A percentile compares a stretch with the other conserved stretches of the same genome.
phyloP scores from a whole-genome alignment of 2,113 vertebrate species.

The Platysteira castanea region DNA sequence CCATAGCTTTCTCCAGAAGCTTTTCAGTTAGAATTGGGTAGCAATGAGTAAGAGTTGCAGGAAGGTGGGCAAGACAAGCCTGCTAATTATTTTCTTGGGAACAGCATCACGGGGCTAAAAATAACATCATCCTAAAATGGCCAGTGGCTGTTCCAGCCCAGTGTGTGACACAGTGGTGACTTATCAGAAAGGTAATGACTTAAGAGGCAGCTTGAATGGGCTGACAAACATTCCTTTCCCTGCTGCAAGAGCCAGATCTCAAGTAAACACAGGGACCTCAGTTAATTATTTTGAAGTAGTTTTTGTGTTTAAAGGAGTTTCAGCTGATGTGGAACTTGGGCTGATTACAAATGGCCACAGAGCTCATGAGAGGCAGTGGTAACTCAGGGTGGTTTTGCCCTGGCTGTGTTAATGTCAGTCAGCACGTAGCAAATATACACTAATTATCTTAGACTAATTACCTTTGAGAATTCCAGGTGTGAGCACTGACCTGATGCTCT shows the following conservation, averaged over 20 bases:
- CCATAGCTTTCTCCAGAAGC: background rate
- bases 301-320: background rate
- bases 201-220: background rate
- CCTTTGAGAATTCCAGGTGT: background rate
- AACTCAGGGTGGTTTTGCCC: background rate
- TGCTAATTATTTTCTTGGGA: background rate
- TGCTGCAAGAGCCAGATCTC: background rate
- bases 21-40: background rate
- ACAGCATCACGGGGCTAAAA: background rate
- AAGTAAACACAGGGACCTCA: background rate
- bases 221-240: background rate
- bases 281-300: background rate
- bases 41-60: background rate
- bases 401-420: background rate
- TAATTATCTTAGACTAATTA: background rate
- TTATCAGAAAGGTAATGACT: background rate
- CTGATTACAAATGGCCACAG: background rate
- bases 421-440: background rate
- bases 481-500: background rate
- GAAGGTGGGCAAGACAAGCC: background rate
- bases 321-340: background rate
- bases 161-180: background rate
- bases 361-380: background rate
- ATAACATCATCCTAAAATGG: background rate
- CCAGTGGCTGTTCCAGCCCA: background rate